These are phyloP conservation scores for Eurois occulta DNA, from an alignment of 2,888 invertebrate genomes.

Conservation along the genomic window DNA sequence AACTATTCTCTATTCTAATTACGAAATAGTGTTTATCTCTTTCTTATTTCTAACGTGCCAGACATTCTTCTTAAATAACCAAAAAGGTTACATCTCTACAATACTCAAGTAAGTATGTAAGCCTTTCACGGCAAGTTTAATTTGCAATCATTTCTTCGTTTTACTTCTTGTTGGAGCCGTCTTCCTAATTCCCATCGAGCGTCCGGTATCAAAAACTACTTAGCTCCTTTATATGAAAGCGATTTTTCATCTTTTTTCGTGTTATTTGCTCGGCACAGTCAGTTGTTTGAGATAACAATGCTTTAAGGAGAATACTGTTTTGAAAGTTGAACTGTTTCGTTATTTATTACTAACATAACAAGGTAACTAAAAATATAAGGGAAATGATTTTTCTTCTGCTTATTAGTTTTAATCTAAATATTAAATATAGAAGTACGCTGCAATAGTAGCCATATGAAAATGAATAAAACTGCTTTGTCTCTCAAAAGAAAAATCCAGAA, in stretches of 20 bases:
- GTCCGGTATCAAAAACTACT: slow-evolving; percentile 71
- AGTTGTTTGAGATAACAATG: slow-evolving; percentile 56
- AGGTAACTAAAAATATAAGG: not conserved
- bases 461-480: not conserved
- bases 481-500: not conserved
- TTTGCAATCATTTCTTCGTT: slow-evolving; percentile 45
- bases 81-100: not conserved
- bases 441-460: not conserved
- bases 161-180: slow-evolving; percentile 55
- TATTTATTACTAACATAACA: not conserved
- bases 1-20: not conserved
- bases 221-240: slow-evolving; percentile 70
- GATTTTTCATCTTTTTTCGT: slow-evolving; percentile 64
- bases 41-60: not conserved
- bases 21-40: not conserved
- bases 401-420: not conserved
- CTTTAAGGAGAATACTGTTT: slow-evolving; percentile 43
- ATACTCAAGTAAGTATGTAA: not conserved
- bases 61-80: not conserved
- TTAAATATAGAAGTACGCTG: not conserved
- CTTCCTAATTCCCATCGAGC: slow-evolving; percentile 67
- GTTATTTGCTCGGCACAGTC: slow-evolving; percentile 55
- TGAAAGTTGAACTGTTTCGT: not conserved
- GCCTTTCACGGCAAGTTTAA: slow-evolving; percentile 26
- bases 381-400: not conserved